A percentile compares a stretch with the other conserved stretches of the same genome.
phyloP scores from a whole-genome alignment of 1,140 invertebrate species.

The Uloborus diversus region DNA sequence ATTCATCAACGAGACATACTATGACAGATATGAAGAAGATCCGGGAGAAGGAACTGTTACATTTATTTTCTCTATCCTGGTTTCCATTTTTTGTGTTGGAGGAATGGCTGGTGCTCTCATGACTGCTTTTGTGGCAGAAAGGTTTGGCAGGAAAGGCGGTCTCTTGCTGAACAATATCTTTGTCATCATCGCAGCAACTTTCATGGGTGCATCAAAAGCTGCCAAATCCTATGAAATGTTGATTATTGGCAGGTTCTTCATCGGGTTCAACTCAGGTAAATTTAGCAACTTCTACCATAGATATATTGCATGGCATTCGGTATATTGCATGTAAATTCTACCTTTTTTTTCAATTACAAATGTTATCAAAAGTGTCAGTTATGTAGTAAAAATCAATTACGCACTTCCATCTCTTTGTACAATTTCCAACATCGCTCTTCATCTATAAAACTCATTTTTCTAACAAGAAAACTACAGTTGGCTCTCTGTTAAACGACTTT shows the following conservation, averaged over 20 bases:
- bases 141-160: slow-evolving; percentile 82
- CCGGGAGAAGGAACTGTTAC: slow-evolving; percentile 33
- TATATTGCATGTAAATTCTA: too few species aligned
- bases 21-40: slow-evolving; percentile 67
- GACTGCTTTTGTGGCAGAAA: slow-evolving; percentile 78
- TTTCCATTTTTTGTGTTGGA: slow-evolving; percentile 87
- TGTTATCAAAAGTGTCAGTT: too few species aligned
- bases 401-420: too few species aligned
- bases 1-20: slow-evolving; percentile 75
- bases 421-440: too few species aligned
- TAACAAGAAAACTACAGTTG: too few species aligned
- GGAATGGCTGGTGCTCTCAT: slow-evolving; percentile 89
- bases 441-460: too few species aligned
- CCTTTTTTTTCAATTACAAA: too few species aligned
- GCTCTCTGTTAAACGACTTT: too few species aligned
- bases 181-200: slow-evolving; percentile 74
- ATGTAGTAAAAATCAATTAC: too few species aligned
- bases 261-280: slow-evolving; percentile 82
- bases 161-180: slow-evolving; percentile 84
- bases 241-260: slow-evolving; percentile 79
- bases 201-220: slow-evolving; percentile 68
- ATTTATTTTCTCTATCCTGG: slow-evolving; percentile 76
- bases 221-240: slow-evolving; percentile 78
- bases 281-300: background rate
- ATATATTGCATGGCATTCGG: background rate